Conservation (phyloP, 2,888 invertebrate genomes). For the Drosophila sordidula region DNA sequence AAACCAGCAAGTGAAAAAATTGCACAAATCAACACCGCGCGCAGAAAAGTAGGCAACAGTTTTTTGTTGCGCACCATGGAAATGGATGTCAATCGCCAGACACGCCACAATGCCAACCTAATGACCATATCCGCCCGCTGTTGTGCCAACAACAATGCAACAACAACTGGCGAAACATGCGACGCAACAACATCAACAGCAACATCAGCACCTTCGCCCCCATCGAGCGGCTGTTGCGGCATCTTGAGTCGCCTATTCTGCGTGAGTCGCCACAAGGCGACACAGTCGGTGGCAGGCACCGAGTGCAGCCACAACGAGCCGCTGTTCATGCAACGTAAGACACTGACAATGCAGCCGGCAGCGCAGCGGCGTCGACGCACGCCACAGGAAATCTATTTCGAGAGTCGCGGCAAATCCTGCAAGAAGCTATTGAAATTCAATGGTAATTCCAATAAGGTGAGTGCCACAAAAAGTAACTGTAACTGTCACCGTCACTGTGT, state of each 20-base stretch:
- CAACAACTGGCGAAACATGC: conserved; percentile 23
- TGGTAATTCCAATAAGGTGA: conserved; percentile 92
- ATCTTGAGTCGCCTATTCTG: conserved; percentile 78
- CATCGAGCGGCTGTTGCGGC: conserved; percentile 76
- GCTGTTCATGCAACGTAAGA: conserved; percentile 57
- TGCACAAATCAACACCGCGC: conserved; percentile 37
- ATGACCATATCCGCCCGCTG: conserved; percentile 83
- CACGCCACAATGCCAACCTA: conserved; percentile 80
- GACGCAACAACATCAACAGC: conserved; percentile 35
- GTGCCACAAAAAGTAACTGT: conserved; percentile 53
- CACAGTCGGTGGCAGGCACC: conserved; percentile 72
- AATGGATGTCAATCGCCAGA: conserved; percentile 84
- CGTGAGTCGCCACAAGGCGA: conserved; percentile 75
- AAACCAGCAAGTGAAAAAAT: conserved; percentile 37
- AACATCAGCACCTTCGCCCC: conserved; percentile 31
- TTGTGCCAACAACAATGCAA: conserved; percentile 70
- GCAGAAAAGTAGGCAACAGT: conserved; percentile 69
- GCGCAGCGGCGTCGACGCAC: conserved; percentile 81
- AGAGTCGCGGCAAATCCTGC: conserved; percentile 93
- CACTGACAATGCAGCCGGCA: conserved; percentile 41
- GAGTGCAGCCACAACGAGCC: conserved; percentile 58
- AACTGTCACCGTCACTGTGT: conserved; percentile 2
- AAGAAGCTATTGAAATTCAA: conserved; percentile 92
- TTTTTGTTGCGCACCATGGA: conserved; percentile 74
- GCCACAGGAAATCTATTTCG: conserved; percentile 89